These are phyloP conservation scores for Zosterops pallidus DNA, from an alignment of 2,113 vertebrate genomes.

Conservation along the genomic window DNA sequence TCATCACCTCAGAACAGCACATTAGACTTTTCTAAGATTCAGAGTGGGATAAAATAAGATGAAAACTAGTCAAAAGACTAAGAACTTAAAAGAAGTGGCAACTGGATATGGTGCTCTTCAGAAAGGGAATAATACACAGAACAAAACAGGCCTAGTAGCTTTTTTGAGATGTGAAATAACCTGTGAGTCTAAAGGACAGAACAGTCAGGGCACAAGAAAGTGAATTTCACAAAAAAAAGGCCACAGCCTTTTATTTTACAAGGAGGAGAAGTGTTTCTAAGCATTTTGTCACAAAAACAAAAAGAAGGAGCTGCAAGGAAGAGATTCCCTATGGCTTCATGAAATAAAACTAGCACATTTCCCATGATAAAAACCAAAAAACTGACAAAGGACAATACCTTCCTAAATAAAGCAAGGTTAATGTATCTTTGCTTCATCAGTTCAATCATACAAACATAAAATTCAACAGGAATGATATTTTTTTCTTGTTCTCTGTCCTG, in stretches of 20 bases:
- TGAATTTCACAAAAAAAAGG: neutral
- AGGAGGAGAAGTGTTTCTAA: neutral
- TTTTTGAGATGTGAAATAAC: neutral
- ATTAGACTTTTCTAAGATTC: neutral
- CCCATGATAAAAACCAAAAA: neutral
- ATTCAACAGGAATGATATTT: neutral
- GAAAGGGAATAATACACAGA: neutral
- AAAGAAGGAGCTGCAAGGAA: neutral
- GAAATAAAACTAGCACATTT: neutral
- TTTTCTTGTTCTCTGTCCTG: neutral
- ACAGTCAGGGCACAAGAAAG: neutral
- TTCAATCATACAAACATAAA: neutral
- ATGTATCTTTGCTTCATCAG: neutral
- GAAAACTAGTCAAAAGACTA: neutral
- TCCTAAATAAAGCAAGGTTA: neutral
- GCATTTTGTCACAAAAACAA: neutral
- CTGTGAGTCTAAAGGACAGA: neutral
- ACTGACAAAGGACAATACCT: neutral
- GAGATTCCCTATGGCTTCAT: neutral
- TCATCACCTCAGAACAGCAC: neutral
- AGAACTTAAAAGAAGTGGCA: neutral
- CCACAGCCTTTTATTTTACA: neutral
- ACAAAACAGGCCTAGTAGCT: neutral
- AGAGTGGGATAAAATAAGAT: neutral
- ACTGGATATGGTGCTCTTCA: neutral